phyloP scores from a whole-genome alignment of 2,888 invertebrate species.

The Aphidius colemani region DNA sequence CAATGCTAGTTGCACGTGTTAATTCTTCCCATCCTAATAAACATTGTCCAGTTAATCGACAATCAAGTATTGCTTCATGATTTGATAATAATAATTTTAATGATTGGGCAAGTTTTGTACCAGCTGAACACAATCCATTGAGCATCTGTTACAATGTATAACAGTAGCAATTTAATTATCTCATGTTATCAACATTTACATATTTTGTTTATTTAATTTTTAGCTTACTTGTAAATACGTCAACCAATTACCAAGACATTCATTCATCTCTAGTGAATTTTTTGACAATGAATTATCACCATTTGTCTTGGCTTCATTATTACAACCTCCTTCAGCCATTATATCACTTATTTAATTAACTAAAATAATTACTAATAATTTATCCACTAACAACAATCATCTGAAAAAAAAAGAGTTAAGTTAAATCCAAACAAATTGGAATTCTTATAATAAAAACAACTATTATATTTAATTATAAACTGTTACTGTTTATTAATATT shows the following conservation, averaged over 20 bases:
- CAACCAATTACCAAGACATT: constrained; percentile 57
- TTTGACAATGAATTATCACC: constrained; percentile 52
- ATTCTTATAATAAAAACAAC: too few relatives aligned
- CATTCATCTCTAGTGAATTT: constrained; percentile 54
- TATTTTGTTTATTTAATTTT: neutral
- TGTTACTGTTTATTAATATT: too few relatives aligned
- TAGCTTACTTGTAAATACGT: constrained; percentile 55
- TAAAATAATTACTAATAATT: constrained; percentile 4
- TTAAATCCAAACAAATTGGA: too few relatives aligned
- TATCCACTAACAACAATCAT: too few relatives aligned
- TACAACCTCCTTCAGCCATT: constrained; percentile 49
- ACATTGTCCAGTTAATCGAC: constrained; percentile 62
- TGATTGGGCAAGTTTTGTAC: constrained; percentile 67
- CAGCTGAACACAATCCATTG: constrained; percentile 69
- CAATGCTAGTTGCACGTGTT: constrained; percentile 67
- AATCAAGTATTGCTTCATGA: constrained; percentile 60
- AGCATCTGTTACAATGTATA: constrained; percentile 60
- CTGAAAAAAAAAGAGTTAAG: too few relatives aligned
- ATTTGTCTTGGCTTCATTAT: constrained; percentile 43
- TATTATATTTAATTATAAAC: too few relatives aligned
- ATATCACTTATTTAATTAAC: neutral
- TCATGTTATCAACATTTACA: neutral
- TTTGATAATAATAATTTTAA: constrained; percentile 61
- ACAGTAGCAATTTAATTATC: neutral
- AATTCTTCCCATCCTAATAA: constrained; percentile 70